Evolutionary conservation across 2,113 vertebrate species (phyloP).

Genomic region (Clarias gariepinus): DNA sequence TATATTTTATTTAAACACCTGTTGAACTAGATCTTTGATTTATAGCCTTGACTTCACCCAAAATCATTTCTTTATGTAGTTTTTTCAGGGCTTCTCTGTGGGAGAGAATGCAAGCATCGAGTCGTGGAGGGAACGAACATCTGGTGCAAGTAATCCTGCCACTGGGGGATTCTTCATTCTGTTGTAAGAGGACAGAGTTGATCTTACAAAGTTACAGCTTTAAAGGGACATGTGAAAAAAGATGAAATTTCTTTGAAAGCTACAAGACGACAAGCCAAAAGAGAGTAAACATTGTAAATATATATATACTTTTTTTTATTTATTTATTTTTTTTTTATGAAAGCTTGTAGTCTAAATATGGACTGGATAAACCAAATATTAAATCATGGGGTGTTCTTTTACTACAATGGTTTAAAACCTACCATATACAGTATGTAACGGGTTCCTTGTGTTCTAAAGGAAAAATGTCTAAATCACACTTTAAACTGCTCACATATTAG

Average conservation of each 20-base stretch:
- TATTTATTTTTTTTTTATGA: constrained; percentile 20
- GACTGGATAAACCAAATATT: not conserved
- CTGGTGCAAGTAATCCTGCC: constrained; percentile 53
- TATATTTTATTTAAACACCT: constrained; percentile 11
- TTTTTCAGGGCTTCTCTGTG: constrained; percentile 42
- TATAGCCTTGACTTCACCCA: constrained; percentile 17
- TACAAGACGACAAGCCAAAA: constrained; percentile 44
- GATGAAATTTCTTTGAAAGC: constrained; percentile 48
- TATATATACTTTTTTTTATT: constrained; percentile 56
- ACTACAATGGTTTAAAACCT: not conserved
- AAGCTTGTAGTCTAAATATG: constrained; percentile 47
- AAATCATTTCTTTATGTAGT: constrained; percentile 22
- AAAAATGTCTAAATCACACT: not conserved
- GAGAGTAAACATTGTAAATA: constrained; percentile 60
- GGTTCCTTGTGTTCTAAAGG: not conserved
- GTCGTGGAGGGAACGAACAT: constrained; percentile 52
- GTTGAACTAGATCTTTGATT: constrained; percentile 37
- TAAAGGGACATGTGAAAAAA: constrained; percentile 46
- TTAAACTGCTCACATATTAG: too few relatives aligned
- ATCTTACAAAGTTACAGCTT: constrained; percentile 62
- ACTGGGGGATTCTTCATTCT: constrained; percentile 48
- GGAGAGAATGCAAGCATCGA: constrained; percentile 54
- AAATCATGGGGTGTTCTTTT: not conserved
- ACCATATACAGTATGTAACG: not conserved
- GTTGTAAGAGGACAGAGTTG: constrained; percentile 58